A percentile compares a stretch with the other conserved stretches of the same genome.
These are phyloP conservation scores for Cabera pusaria DNA, from an alignment of 2,888 invertebrate species.

Conservation along the genomic window DNA sequence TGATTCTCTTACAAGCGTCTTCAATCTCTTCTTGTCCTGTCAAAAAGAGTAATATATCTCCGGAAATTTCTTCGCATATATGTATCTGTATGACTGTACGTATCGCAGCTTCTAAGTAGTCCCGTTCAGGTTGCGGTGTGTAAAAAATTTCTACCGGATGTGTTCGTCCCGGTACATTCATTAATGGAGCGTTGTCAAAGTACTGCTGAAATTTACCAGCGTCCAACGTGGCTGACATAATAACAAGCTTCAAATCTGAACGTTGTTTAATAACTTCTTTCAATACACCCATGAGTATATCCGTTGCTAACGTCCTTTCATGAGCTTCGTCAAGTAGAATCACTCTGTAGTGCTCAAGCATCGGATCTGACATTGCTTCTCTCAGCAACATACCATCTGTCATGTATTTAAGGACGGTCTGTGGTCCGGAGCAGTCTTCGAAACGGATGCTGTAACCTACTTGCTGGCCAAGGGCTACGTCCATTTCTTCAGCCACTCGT, in stretches of 20 bases:
- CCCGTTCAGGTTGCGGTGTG: conserved; percentile 98
- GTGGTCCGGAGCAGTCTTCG: conserved; percentile 98
- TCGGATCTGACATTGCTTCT: conserved; percentile 99
- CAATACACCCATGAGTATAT: conserved; percentile 98
- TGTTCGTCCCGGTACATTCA: conserved; percentile 95
- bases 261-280: conserved; percentile 98
- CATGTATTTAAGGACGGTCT: conserved; percentile 98
- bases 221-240: conserved; percentile 99
- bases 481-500: conserved; percentile 99
- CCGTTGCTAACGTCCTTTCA: conserved; percentile 98
- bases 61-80: conserved; percentile 95
- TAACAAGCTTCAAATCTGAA: conserved; percentile 96
- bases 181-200: conserved; percentile 98
- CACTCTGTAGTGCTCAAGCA: conserved; percentile 97
- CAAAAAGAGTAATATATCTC: conserved; percentile 96
- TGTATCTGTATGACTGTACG: conserved; percentile 98
- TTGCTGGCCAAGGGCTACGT: conserved; percentile 91
- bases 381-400: conserved; percentile 99
- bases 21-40: conserved; percentile 96
- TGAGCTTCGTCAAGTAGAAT: conserved; percentile 99
- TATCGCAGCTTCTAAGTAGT: conserved; percentile 99
- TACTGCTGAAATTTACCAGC: conserved; percentile 99
- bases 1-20: conserved; percentile 98
- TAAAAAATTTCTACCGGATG: conserved; percentile 92
- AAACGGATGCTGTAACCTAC: conserved; percentile 93